phyloP scores from a whole-genome alignment of 2,797 vertebrate species.

The Myripristis murdjan region DNA sequence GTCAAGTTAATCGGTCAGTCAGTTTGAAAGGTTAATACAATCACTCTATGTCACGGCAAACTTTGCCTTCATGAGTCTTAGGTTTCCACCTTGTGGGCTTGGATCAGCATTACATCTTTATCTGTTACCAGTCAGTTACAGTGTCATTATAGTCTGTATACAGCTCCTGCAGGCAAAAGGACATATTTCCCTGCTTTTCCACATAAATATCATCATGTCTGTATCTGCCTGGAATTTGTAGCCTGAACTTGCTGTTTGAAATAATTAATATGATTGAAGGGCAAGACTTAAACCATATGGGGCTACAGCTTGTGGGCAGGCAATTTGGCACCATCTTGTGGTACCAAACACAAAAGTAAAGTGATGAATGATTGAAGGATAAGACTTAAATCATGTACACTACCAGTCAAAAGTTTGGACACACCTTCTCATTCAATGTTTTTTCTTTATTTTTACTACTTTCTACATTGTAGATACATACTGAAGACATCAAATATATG shows the following conservation, averaged over 20 bases:
- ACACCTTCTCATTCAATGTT: too few relatives aligned
- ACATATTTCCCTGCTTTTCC: too few relatives aligned
- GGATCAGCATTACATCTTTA: constrained; percentile 12
- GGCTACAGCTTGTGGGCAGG: not conserved
- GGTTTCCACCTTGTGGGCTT: constrained; percentile 54
- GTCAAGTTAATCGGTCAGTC: not conserved
- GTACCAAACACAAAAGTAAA: not conserved
- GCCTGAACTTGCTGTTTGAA: not conserved
- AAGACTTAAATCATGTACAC: too few relatives aligned
- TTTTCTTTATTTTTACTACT: too few relatives aligned
- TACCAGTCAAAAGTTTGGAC: too few relatives aligned
- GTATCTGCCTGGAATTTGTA: too few relatives aligned
- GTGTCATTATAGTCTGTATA: not conserved
- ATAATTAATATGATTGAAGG: not conserved
- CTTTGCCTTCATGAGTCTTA: not conserved
- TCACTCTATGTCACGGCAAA: not conserved
- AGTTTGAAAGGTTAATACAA: not conserved
- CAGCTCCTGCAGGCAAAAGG: not conserved
- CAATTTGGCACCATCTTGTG: constrained; percentile 66
- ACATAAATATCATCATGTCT: too few relatives aligned
- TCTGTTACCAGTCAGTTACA: not conserved
- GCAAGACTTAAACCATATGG: not conserved
- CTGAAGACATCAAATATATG: too few relatives aligned
- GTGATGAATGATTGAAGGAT: too few relatives aligned
- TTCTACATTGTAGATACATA: too few relatives aligned